phyloP scores from a whole-genome alignment of 2,888 invertebrate genomes.

The Desoria tigrina region DNA sequence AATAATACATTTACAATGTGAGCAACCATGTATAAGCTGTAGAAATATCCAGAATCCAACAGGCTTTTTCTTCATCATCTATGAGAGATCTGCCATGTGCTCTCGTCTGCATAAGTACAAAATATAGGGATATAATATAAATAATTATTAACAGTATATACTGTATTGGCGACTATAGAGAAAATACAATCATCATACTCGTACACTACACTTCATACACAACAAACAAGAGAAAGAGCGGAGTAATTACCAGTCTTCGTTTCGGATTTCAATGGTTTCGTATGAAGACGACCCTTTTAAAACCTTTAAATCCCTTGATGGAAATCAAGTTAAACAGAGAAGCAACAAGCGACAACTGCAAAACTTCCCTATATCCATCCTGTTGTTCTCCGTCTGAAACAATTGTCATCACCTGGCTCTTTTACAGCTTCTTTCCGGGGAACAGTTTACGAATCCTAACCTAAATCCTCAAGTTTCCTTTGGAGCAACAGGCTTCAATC shows the following conservation, averaged over 20 bases:
- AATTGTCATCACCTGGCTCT: slow-evolving; percentile 11
- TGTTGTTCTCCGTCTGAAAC: not conserved
- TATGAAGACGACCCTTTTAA: not conserved
- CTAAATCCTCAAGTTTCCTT: not conserved
- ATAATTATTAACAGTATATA: no score
- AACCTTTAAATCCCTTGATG: not conserved
- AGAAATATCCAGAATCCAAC: no score
- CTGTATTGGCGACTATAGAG: no score
- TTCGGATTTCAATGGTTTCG: slow-evolving; percentile 10
- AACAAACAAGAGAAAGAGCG: not conserved
- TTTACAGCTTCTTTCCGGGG: not conserved
- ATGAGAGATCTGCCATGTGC: slow-evolving; percentile 3
- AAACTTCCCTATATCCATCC: not conserved
- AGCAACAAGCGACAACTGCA: slow-evolving; percentile 7
- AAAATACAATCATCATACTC: no score
- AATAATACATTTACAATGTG: no score
- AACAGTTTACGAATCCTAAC: not conserved
- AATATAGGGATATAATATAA: no score
- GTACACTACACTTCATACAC: no score
- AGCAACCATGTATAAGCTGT: no score
- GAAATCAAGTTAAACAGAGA: not conserved
- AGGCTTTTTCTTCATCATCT: no score
- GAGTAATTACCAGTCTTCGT: not conserved
- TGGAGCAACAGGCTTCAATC: not conserved
- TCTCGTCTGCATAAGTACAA: not conserved